Base-by-base conservation (phyloP, 2,113 vertebrate genomes). In the Strix uralensis region DNA sequence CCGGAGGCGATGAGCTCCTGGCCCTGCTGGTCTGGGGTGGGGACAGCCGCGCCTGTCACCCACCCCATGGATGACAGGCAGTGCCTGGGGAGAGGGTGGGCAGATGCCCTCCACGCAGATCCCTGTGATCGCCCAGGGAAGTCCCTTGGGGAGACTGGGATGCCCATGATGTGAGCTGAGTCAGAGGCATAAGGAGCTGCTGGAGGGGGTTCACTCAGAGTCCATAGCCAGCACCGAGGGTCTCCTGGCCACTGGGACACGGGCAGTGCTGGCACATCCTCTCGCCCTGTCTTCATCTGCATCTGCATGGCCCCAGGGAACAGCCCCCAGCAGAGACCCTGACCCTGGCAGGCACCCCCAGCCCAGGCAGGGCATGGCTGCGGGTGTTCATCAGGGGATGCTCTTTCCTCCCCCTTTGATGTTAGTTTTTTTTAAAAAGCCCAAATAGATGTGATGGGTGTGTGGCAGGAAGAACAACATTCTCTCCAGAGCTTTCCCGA, bases 381-480 rank as follows among this genome's bases (percentile, higher is more conserved):
- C 0, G 0, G 15, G 22, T 21, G 27, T 13, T 93, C 63, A 15
- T 23, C 10, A 17, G 40, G 47, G 18, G 17, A 65, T 61, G 34
- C 34, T 82, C 66, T 57, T 61, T 74, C 75, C 27, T 66, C 27
- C 15, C 6, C 2, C 27, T 65, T n/a, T 61, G 62, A 23, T 81
- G 14, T 40, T 32, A 23, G 9, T 4, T 54, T 51, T 86, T 86
- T 38, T 11, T 23, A 62, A 92, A 62, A 92, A 77, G 16, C 40
- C 55, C 27, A 9, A 74, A 51, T 30, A 87, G 92, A 67, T 1
- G 1, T 4, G 6, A 38, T 0, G 34, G 40, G 36, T 67, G 34
- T n/a, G 40, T 62, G 49, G 89, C 73, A 93, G 83, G 58, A 92
- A 90, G 86, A 96, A 72, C 38, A 91, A 81, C 51, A 55, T 83